Evolutionary conservation across 2,888 invertebrate genomes (phyloP).

Genomic region (Lithophane socia): DNA sequence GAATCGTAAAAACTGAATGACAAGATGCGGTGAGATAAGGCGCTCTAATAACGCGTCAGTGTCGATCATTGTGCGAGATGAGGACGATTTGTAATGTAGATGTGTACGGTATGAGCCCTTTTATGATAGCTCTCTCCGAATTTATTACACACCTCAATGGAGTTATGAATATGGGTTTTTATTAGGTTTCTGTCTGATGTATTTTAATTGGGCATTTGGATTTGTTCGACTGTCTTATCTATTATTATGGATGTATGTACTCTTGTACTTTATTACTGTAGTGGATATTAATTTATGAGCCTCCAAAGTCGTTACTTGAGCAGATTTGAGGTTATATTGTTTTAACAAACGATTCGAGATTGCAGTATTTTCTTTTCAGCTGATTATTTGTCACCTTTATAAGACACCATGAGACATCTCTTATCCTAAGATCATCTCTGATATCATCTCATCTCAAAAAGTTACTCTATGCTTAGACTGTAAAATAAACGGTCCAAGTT

Average conservation of each 20-base stretch:
- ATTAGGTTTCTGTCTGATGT: slow-evolving; percentile 54
- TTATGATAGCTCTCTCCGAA: slow-evolving; percentile 63
- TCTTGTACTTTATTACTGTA: not conserved
- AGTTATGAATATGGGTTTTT: slow-evolving; percentile 67
- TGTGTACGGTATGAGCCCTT: slow-evolving; percentile 61
- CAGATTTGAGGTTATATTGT: not conserved
- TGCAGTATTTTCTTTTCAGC: not conserved
- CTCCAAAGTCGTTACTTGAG: not conserved
- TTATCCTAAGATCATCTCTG: not conserved
- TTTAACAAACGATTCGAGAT: not conserved
- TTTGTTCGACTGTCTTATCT: slow-evolving; percentile 32
- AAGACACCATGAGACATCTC: not conserved
- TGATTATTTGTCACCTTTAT: not conserved
- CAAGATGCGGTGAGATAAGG: slow-evolving; percentile 83
- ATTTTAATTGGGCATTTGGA: slow-evolving; percentile 56
- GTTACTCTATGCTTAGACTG: not conserved
- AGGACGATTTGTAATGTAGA: slow-evolving; percentile 69
- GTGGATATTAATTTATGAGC: not conserved
- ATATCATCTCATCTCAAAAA: not conserved
- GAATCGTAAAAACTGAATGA: slow-evolving; percentile 83
- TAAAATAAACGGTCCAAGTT: not conserved
- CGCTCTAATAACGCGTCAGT: slow-evolving; percentile 79
- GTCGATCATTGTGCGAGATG: slow-evolving; percentile 64
- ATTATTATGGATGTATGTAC: not conserved
- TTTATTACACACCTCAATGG: slow-evolving; percentile 68